Evolutionary conservation across 1,140 invertebrate species (phyloP).

Genomic region (Lamellibrachia luymesi): DNA sequence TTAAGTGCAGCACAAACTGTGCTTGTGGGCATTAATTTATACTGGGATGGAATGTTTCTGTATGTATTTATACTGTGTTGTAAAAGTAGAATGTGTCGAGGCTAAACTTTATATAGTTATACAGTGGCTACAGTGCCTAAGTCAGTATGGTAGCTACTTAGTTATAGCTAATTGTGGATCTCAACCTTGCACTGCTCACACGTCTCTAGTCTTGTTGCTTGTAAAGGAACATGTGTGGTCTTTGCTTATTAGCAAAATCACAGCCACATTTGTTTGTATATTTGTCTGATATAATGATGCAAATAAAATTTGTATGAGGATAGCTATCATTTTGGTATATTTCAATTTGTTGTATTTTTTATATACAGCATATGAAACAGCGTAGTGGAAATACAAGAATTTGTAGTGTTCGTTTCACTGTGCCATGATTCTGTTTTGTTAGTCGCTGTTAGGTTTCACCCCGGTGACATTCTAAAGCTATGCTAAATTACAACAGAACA

Average conservation of each 20-base stretch:
- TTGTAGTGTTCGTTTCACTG: neutral
- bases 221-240: neutral
- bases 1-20: neutral
- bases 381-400: neutral
- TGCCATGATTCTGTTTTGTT: neutral
- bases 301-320: neutral
- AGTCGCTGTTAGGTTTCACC: neutral
- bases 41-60: neutral
- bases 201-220: neutral
- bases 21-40: neutral
- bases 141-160: neutral
- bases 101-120: too few species aligned
- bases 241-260: neutral
- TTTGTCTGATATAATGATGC: neutral
- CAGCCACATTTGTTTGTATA: neutral
- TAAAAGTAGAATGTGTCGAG: neutral
- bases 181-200: neutral
- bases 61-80: neutral
- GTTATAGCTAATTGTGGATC: neutral
- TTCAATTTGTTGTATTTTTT: neutral
- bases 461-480: neutral
- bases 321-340: neutral
- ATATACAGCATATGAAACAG: neutral
- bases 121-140: too few species aligned
- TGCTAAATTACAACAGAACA: neutral